Conservation (phyloP, 2,888 invertebrate species). For the Hyalella azteca region DNA sequence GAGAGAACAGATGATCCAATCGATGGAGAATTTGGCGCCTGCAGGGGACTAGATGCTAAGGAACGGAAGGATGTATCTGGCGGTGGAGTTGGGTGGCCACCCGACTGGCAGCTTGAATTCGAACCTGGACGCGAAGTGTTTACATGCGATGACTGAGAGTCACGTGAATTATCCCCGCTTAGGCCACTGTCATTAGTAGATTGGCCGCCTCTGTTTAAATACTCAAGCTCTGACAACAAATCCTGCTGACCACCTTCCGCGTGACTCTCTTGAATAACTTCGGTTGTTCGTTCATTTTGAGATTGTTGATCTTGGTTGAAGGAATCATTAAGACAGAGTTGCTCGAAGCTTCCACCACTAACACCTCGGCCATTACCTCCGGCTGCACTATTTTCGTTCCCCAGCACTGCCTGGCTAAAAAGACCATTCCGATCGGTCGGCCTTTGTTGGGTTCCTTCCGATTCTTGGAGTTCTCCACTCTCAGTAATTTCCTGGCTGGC, state of each 20-base stretch:
- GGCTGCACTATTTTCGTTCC: slow-evolving; percentile 38
- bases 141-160: slow-evolving; percentile 43
- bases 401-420: slow-evolving; percentile 56
- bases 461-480: not conserved
- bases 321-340: slow-evolving; percentile 57
- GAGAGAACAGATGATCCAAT: not conserved
- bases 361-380: not conserved
- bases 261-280: slow-evolving; percentile 24
- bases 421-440: slow-evolving; percentile 41
- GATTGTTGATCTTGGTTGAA: slow-evolving; percentile 49
- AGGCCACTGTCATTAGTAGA: slow-evolving; percentile 27
- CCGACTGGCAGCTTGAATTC: slow-evolving; percentile 50
- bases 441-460: not conserved
- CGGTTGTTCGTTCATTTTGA: not conserved
- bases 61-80: slow-evolving; percentile 57
- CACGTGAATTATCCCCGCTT: slow-evolving; percentile 25
- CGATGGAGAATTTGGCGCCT: slow-evolving; percentile 44
- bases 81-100: slow-evolving; percentile 57
- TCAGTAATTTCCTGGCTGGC: not conserved
- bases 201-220: slow-evolving; percentile 53
- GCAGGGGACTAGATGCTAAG: slow-evolving; percentile 55
- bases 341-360: slow-evolving; percentile 56
- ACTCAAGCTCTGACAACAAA: slow-evolving; percentile 55
- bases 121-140: slow-evolving; percentile 36
- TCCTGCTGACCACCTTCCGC: slow-evolving; percentile 46